Base-by-base conservation (phyloP, 2,888 invertebrate genomes). In the Drosophila neotestacea region DNA sequence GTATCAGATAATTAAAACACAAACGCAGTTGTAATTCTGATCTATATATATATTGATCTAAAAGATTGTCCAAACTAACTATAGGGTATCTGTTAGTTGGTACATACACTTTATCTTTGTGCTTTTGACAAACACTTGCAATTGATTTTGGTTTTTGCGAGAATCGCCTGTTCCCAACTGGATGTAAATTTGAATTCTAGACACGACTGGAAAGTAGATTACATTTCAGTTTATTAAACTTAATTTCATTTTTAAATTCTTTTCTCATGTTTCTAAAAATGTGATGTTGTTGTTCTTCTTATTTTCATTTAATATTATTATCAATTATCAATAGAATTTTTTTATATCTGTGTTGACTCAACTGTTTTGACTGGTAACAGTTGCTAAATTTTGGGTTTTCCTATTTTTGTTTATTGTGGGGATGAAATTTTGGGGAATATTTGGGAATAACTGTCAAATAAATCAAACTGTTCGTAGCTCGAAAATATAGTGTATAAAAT, bases 301-400 rank as follows among this genome's bases (percentile, higher is more conserved):
- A 10, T 39, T 50, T n/a, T 42, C 27, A 48, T 41, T 22, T 10
- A 5, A 32, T 42, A 9, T 44, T 61, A 34, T 44, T 32, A 27
- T n/a, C 13, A 27, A 27, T 16, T 1, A 28, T n/a, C 30, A 13
- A n/a, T 51, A 6, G 16, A 16, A 28, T 27, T 54, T 2, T n/a
- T 22, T n/a, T 22, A 34, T 42, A 42, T 55, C 22, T 42, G 34
- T 65, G 34, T 46, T 48, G 41, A 50, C n/a, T 28, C 56, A 56
- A 65, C 50, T 66, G 58, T 63, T 70, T 56, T 39, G 1, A 5
- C 34, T 56, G 44, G 41, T 65, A 65, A 61, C 52, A 61, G 47
- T n/a, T n/a, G 34, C 32, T 28, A 28, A 16, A 16, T 32, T 59
- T 44, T 16, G 27, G 61, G 22, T 38, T 38, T 61, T 44, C 36